Base-by-base conservation (phyloP, 2,888 invertebrate species). In the Adelphocoris suturalis region DNA sequence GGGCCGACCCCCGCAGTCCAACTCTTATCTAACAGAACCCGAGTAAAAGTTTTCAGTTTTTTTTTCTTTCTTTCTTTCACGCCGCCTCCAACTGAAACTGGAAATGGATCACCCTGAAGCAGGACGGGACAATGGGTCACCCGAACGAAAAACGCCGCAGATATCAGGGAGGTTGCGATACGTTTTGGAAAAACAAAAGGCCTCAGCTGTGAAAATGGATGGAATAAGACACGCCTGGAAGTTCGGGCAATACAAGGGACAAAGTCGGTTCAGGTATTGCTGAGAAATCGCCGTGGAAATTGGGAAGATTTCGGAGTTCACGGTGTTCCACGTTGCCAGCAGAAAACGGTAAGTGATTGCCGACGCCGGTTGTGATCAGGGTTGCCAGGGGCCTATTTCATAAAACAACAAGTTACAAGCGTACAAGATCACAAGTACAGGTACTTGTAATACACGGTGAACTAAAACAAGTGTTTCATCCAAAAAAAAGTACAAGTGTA, bases 1-100 rank as follows among this genome's bases (percentile, higher is more conserved):
- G 57, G n/a, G 57, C n/a, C n/a, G 57, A 57, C 57, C 57, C 57
- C 57, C 57, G 57, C 57, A 16, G 57, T 57, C 57, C 57, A n/a
- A 57, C 57, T 57, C 16, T 57, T 57, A 57, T n/a, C 57, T 57
- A 57, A 57, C 57, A 2, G 16, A 16, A 14, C 37, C 57, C n/a
- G 57, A 57, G 57, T 57, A 57, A 57, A 57, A 57, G 57, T 57
- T 57, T n/a, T 16, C 57, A 57, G n/a, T 57, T 57, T n/a, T 52
- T 57, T 57, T n/a, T 0, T n/a, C 16, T 37, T 7, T 37, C 37
- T 37, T 37, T 37, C 37, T 37, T 37, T 37, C 37, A 37, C 37
- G 37, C 37, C 37, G 37, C 7, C 14, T 14, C 57, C 16, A 57
- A 57, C 57, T 57, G 7, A 14, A 57, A 57, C 57, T 57, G 57